Evolutionary conservation across 2,797 vertebrate species (phyloP), one percentile per base, ranked within the genome.

Genomic region (Eurystomus glaucurus): DNA sequence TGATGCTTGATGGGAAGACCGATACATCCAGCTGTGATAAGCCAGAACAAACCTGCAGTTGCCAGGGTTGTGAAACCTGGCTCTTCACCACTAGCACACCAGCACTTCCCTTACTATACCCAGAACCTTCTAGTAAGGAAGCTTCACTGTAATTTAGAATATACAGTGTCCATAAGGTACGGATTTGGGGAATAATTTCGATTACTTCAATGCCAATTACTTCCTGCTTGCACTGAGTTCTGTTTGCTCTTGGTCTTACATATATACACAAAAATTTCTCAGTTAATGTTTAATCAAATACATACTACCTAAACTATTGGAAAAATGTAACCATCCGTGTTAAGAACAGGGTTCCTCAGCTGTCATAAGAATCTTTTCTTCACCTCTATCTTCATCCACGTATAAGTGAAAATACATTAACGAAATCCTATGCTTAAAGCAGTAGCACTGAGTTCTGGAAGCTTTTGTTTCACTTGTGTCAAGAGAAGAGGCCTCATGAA

Each of bases 281-380:
- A 39, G 64, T 20, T 57, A 65, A 77, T 43, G 68, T 50, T 14
- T 17, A 75, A 64, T 20, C 79, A 83, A 94, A 92, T 82, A 79
- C 31, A 69, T 88, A 74, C 62, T 92, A 75, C 20, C 55, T 77
- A 60, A 76, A 31, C 3, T 51, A 19, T 1, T 23, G 52, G 10
- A 61, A 71, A 37, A 77, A 61, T 45, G 7, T 71, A 28, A 60
- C 35, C 61, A 85, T 77, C 55, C 50, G 2, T 84, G 26, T 60
- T 79, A 75, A 86, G n/a, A 86, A 96, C 37, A 75, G 48, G 37
- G 5, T 50, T 84, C 64, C 26, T 81, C 82, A 90, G 69, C 61
- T 81, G 46, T 65, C 58, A 86, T 20, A 72, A 81, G 85, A 90
- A 74, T 39, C 3, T 45, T 74, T 57, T 48, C 11, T 61, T 8